Conservation (phyloP, 1,140 invertebrate species). For the Lasaia peninsularis region DNA sequence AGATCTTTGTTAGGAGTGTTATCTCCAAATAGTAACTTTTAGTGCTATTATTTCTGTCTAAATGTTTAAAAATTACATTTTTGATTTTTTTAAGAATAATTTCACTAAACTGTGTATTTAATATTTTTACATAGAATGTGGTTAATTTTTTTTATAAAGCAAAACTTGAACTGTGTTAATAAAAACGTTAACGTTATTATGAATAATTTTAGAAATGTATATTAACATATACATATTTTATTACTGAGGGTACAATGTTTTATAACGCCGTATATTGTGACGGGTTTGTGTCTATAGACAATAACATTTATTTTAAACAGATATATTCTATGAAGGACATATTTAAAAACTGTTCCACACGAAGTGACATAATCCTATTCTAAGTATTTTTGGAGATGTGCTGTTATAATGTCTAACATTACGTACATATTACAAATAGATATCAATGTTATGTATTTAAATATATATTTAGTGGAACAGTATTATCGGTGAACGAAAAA, state of each 20-base stretch:
- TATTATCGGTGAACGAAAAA: constrained; percentile 29
- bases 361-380: neutral
- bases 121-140: too few species aligned
- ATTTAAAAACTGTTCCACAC: constrained; percentile 1
- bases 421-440: constrained; percentile 18
- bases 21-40: too few species aligned
- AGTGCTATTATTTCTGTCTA: too few species aligned
- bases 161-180: too few species aligned
- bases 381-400: constrained; percentile 4
- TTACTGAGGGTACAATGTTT: neutral
- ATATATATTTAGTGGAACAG: constrained; percentile 50
- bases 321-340: neutral
- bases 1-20: too few species aligned
- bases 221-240: neutral
- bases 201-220: neutral
- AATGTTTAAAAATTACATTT: too few species aligned
- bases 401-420: constrained; percentile 7
- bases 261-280: neutral
- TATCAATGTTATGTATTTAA: constrained; percentile 28
- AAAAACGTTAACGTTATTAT: too few species aligned
- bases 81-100: too few species aligned
- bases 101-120: too few species aligned
- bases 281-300: constrained; percentile 1
- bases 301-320: constrained; percentile 2
- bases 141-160: too few species aligned